Evolutionary conservation across 2,797 vertebrate genomes (phyloP).

Genomic region (Arctocebus calabarensis): DNA sequence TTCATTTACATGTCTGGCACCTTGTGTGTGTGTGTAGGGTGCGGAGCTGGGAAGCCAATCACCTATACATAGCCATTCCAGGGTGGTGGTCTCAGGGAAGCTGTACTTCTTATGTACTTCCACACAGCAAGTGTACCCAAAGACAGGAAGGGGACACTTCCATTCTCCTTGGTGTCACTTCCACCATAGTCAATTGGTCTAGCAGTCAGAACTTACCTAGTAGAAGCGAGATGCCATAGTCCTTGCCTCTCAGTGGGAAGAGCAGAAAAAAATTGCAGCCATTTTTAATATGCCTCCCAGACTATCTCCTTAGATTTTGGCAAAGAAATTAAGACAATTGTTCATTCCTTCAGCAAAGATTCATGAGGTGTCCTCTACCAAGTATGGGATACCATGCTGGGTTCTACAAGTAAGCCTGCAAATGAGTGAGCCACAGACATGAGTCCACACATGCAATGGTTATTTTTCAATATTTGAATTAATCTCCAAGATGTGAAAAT

Average conservation of each 20-base stretch:
- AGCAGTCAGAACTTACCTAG: background rate
- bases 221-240: background rate
- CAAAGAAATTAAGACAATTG: background rate
- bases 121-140: background rate
- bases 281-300: background rate
- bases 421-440: background rate
- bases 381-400: background rate
- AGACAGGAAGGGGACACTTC: background rate
- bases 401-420: background rate
- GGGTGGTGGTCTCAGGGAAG: background rate
- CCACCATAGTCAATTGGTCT: rapidly evolving
- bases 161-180: background rate
- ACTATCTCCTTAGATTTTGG: background rate
- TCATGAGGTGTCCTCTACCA: background rate
- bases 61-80: background rate
- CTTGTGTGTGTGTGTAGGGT: no score
- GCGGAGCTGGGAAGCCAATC: no score
- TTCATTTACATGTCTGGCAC: background rate
- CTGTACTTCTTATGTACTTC: background rate
- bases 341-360: background rate
- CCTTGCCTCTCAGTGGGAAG: background rate
- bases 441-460: rapidly evolving
- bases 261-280: background rate
- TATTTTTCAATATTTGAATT: background rate
- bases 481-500: background rate